A percentile compares a stretch with the other conserved stretches of the same genome.
Conservation (phyloP, 2,888 invertebrate species). For the Blera fallax region DNA sequence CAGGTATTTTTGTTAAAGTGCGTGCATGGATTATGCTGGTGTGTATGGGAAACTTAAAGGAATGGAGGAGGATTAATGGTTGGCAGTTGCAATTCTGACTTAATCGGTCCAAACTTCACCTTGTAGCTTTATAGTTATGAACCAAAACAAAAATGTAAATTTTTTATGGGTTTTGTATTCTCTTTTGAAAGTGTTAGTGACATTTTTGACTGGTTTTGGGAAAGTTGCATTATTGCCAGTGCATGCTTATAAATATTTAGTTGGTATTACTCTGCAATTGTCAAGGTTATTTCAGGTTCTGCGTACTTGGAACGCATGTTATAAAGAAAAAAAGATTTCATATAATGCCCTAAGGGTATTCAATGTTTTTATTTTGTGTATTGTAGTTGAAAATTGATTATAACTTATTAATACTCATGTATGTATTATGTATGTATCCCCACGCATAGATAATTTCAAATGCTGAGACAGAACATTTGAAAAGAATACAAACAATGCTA, state of each 20-base stretch:
- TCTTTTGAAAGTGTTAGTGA: neutral
- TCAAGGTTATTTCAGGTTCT: neutral
- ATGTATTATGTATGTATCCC: too few relatives aligned
- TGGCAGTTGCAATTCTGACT: constrained; percentile 35
- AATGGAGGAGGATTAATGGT: constrained; percentile 1
- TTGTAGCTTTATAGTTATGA: neutral
- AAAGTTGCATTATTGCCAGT: neutral
- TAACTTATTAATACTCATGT: too few relatives aligned
- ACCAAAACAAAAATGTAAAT: too few relatives aligned
- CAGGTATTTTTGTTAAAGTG: neutral
- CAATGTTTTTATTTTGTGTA: too few relatives aligned
- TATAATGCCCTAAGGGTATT: too few relatives aligned
- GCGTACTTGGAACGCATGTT: neutral
- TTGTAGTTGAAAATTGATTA: too few relatives aligned
- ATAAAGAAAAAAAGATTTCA: too few relatives aligned
- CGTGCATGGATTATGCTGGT: neutral
- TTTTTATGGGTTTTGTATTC: neutral
- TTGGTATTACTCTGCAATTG: neutral
- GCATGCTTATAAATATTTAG: neutral
- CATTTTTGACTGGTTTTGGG: neutral
- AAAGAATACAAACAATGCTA: too few relatives aligned
- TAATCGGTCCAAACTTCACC: constrained; percentile 47
- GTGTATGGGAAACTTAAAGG: neutral
- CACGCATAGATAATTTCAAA: too few relatives aligned
- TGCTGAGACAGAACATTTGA: too few relatives aligned